Evolutionary conservation across 2,888 invertebrate genomes (phyloP).

Genomic region (Prosapia bicincta): DNA sequence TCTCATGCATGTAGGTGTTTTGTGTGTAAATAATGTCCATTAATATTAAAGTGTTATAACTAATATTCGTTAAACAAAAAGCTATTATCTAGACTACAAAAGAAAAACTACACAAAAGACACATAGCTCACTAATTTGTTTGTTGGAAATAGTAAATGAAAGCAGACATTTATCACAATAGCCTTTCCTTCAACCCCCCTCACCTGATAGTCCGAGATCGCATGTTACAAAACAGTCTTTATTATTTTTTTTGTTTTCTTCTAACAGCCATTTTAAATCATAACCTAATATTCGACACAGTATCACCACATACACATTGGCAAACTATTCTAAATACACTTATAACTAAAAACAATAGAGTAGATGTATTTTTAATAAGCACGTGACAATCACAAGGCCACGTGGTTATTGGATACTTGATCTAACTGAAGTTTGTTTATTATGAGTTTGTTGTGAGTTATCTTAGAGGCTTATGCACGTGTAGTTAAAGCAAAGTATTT

Average conservation of each 20-base stretch:
- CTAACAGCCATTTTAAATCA: neutral
- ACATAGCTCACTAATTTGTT: neutral
- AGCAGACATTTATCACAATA: neutral
- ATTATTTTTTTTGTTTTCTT: neutral
- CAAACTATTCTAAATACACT: neutral
- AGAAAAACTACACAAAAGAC: neutral
- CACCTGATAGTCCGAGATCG: constrained; percentile 2
- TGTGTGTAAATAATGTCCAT: neutral
- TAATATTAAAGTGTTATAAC: neutral
- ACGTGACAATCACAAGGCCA: neutral
- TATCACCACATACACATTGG: neutral
- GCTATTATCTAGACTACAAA: neutral
- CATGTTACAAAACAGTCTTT: constrained; percentile 2
- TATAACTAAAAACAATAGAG: neutral
- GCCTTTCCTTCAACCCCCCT: neutral
- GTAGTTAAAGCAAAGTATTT: too few relatives aligned
- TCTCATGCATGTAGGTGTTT: neutral
- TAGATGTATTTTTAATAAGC: neutral
- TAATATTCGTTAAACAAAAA: neutral
- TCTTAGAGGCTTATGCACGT: too few relatives aligned
- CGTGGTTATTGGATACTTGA: neutral
- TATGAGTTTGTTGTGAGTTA: neutral
- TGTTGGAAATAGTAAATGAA: neutral
- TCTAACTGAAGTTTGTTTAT: neutral
- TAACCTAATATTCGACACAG: neutral